phyloP scores from a whole-genome alignment of 2,113 vertebrate species.

The Platycercus adscitus region DNA sequence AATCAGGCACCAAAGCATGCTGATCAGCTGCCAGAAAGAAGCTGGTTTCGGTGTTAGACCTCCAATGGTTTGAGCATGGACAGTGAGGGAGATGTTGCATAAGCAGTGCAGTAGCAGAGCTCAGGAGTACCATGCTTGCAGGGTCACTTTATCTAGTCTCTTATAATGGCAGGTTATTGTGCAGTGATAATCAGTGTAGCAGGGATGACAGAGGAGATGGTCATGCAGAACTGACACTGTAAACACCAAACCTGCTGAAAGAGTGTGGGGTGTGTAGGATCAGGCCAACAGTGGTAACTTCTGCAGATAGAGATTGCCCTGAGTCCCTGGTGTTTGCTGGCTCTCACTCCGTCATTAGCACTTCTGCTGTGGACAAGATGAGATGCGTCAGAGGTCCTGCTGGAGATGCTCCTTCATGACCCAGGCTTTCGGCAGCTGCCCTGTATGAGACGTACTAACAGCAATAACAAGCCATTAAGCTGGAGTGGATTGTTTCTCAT shows the following conservation, averaged over 20 bases:
- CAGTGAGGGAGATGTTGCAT: neutral
- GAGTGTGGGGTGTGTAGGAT: neutral
- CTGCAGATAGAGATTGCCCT: neutral
- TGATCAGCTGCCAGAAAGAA: neutral
- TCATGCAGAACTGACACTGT: neutral
- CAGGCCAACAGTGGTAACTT: neutral
- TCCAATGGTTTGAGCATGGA: neutral
- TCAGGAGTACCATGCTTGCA: neutral
- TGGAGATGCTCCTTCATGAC: neutral
- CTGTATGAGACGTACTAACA: neutral
- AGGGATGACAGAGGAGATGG: neutral
- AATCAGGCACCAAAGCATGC: fast-evolving
- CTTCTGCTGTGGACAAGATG: neutral
- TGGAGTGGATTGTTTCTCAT: neutral
- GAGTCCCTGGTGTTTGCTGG: neutral
- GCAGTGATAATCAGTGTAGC: neutral
- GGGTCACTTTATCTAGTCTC: neutral
- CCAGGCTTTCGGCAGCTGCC: neutral
- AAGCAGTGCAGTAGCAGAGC: neutral
- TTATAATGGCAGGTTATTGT: neutral
- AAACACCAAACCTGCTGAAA: neutral
- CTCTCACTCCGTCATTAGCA: neutral
- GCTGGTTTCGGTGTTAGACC: neutral
- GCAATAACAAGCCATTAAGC: neutral
- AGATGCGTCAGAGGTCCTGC: neutral